phyloP scores from a whole-genome alignment of 2,888 invertebrate genomes.

The Xanthorhoe designata region DNA sequence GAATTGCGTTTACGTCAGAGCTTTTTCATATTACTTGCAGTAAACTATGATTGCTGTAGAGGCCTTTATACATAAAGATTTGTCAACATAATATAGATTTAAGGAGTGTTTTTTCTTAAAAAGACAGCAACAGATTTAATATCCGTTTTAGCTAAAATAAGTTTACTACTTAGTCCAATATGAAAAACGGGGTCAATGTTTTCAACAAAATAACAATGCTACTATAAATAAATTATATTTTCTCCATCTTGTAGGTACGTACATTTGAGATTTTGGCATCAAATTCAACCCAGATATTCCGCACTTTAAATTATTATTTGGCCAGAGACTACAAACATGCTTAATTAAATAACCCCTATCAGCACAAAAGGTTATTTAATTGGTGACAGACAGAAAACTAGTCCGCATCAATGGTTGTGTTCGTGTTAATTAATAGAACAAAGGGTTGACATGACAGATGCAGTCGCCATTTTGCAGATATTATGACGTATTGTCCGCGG shows the following conservation, averaged over 20 bases:
- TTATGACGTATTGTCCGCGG: slow-evolving; percentile 78
- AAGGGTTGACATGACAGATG: slow-evolving; percentile 29
- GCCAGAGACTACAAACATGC: slow-evolving; percentile 22
- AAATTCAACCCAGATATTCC: not conserved
- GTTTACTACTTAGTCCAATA: no score
- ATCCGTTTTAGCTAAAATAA: no score
- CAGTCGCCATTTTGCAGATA: slow-evolving; percentile 60
- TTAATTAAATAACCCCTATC: slow-evolving; percentile 32
- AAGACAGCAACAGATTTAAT: no score
- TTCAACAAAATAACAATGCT: no score
- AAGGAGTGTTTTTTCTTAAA: no score
- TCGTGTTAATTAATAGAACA: slow-evolving; percentile 33
- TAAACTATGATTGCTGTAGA: no score
- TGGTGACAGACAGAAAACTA: slow-evolving; percentile 31
- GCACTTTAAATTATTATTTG: slow-evolving; percentile 7
- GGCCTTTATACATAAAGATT: no score
- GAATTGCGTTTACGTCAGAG: no score
- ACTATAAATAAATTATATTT: no score
- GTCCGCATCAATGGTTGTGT: slow-evolving; percentile 45
- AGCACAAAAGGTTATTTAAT: slow-evolving; percentile 30
- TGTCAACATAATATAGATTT: no score
- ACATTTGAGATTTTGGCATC: not conserved
- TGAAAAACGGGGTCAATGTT: no score
- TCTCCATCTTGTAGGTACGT: not conserved
- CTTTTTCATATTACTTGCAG: no score